Base-by-base conservation (phyloP, 1,140 invertebrate species). In the Bradysia coprophila region DNA sequence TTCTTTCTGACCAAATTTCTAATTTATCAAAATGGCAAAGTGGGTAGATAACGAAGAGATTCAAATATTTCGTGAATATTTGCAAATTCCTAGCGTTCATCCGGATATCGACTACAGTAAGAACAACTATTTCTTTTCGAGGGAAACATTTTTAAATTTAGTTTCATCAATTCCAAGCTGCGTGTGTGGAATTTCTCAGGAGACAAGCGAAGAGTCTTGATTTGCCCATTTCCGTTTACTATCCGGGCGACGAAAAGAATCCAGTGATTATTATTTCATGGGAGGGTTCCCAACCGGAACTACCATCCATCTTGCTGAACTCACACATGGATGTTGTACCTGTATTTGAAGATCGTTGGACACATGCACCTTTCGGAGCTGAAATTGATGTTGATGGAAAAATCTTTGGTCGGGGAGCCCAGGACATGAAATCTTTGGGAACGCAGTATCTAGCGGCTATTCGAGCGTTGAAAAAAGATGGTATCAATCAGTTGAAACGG, bases 281-380 rank as follows among this genome's bases (percentile, higher is more conserved):
- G 76, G 51, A 61, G 47, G 87, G 88, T 34, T 63, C 53, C 3
- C 63, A 86, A 20, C 15, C 36, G 13, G 19, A 16, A 15, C 56
- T 82, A 34, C 71, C 76, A 5, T 66, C 78, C 3, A 64, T 94
- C 24, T 53, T 91, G 24, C 67, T 94, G 3, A 91, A 91, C 56
- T 89, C 83, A 34, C 88, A 92, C 52, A 91, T 83, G 68, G 88
- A 93, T 64, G 87, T 92, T 20, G 89, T 94, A 2, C 86, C 88
- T 13, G 85, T 87, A 2, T 85, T 76, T 62, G 72, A 67, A 62
- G 59, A 85, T 21, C 71, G 77, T 52, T 91, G 86, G 86, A 83
- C 67, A 1, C 71, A 82, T 61, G 76, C 80, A 23, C 84, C 86
- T 28, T 91, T 89, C 58, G 70, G 65, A 46, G 85, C 75, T 1